Evolutionary conservation across 2,797 vertebrate genomes (phyloP), one percentile per base, ranked within the genome.

Genomic region (Falco berigora): DNA sequence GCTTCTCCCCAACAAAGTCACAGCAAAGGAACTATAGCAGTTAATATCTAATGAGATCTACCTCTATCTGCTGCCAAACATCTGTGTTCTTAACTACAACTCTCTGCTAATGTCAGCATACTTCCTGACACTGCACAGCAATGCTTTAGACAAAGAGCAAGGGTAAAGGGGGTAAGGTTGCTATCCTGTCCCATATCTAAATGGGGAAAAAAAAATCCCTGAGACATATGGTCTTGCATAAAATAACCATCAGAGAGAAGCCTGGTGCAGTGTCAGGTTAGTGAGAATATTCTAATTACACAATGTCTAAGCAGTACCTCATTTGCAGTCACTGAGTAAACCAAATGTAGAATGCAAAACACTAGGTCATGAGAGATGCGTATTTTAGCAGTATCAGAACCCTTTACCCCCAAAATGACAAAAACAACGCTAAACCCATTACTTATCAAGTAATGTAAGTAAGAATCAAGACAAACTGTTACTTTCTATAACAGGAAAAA

Each of bases 151-250:
- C 79, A 81, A 71, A 80, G 89, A 75, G 40, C 6, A 4, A 84
- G 42, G 36, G 42, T 49, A 88, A 62, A 13, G n/a, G 27, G 49
- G 8, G 23, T 14, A 24, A 88, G 55, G 66, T 28, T 93, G 82
- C 66, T 80, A 81, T 58, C 74, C 73, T 74, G 34, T 69, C 64
- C 72, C 52, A 58, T 47, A 13, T 53, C 27, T 47, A 85, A 93
- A 90, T 18, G n/a, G 62, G 40, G 40, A 77, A 23, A 56, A 36
- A 87, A 88, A 95, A 85, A 96, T 92, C 52, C 76, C 58, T 4
- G 55, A 92, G 96, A 94, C 90, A 91, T 94, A 71, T 88, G 58
- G 95, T 96, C 92, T 95, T 94, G 95, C 88, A 94, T 94, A 95
- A 96, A 97, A 96, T 91, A 91, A 95, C 78, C 72, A 83, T 58